Evolutionary conservation across 2,113 vertebrate genomes (phyloP).

Genomic region (Paedocypris sp.): DNA sequence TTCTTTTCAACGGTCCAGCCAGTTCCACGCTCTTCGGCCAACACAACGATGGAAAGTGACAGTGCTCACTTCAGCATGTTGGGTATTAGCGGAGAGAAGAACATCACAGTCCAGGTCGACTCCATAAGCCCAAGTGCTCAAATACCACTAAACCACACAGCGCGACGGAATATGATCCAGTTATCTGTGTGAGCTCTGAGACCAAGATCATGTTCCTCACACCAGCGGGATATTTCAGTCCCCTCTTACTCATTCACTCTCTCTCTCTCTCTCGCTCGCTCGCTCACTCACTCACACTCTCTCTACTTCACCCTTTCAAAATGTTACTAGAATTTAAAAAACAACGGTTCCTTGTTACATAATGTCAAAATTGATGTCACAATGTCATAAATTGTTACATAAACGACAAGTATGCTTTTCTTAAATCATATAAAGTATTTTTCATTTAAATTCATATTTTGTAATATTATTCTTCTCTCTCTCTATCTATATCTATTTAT

Average conservation of each 20-base stretch:
- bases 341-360: too few species aligned
- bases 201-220: slow-evolving; percentile 48
- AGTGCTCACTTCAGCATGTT: background rate
- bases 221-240: slow-evolving; percentile 41
- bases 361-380: too few species aligned
- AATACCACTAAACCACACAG: slow-evolving; percentile 35
- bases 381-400: too few species aligned
- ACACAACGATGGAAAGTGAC: too few species aligned
- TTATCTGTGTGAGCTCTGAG: slow-evolving; percentile 44
- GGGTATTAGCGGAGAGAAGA: background rate
- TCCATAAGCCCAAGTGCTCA: background rate
- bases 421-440: too few species aligned
- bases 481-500: too few species aligned
- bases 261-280: background rate
- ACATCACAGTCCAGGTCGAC: background rate
- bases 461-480: too few species aligned
- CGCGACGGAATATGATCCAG: slow-evolving; percentile 51
- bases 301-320: background rate
- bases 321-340: too few species aligned
- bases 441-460: too few species aligned
- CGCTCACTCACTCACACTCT: background rate
- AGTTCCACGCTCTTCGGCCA: background rate
- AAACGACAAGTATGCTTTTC: too few species aligned
- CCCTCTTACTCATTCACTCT: slow-evolving; percentile 22
- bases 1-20: background rate